Conservation (phyloP, 2,888 invertebrate genomes). For the Platycheirus albimanus region DNA sequence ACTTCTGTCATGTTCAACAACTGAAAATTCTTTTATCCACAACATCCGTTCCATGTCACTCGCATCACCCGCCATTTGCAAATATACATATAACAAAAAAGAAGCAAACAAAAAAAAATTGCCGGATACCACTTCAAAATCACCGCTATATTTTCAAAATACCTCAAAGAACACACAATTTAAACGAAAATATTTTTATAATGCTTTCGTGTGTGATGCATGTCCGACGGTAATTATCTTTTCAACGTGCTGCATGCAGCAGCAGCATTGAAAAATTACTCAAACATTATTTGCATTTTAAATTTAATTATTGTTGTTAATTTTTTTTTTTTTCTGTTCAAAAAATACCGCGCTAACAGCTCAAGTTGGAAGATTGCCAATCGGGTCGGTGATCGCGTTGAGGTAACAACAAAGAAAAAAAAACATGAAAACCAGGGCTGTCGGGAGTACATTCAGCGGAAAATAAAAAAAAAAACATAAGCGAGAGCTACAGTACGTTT, state of each 20-base stretch:
- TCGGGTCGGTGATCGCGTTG: not conserved
- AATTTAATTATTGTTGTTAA: constrained; percentile 4
- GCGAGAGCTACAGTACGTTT: too few species aligned
- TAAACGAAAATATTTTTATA: constrained; percentile 39
- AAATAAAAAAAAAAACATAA: too few species aligned
- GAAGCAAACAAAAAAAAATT: not conserved
- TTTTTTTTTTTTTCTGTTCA: not conserved
- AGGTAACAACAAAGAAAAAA: too few species aligned
- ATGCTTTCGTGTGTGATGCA: constrained; percentile 27
- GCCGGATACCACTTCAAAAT: constrained; percentile 32
- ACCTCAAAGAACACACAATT: constrained; percentile 14
- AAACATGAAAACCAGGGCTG: too few species aligned
- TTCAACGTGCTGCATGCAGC: constrained; percentile 10
- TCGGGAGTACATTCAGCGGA: too few species aligned
- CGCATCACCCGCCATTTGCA: not conserved
- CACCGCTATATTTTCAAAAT: not conserved
- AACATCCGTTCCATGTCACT: not conserved
- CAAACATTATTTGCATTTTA: constrained; percentile 13
- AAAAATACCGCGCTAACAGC: constrained; percentile 16
- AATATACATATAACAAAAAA: too few species aligned
- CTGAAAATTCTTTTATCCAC: too few species aligned
- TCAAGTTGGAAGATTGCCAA: constrained; percentile 35
- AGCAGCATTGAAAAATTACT: constrained; percentile 24
- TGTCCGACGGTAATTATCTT: constrained; percentile 28
- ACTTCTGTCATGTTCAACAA: too few species aligned